Base-by-base conservation (phyloP, 2,113 vertebrate genomes). In the Chunga burmeisteri region DNA sequence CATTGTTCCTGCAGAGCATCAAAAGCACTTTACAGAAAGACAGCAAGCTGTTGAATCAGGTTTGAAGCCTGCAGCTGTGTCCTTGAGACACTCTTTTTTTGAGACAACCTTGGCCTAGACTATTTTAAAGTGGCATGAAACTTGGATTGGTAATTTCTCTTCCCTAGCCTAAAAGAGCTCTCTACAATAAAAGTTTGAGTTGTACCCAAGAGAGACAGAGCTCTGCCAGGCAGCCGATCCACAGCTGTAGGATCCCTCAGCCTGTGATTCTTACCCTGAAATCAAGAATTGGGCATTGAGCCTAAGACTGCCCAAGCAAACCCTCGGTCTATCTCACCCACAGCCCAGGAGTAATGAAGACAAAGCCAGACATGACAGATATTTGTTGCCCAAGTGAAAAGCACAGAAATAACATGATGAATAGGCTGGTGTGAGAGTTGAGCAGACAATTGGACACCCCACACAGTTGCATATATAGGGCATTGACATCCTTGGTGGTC, bases 71-170 rank as follows among this genome's bases (percentile, higher is more conserved):
- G 40, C 67, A 87, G 84, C 26, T 49, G 36, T 93, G 90, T 93
- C 86, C 78, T 97, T 89, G 89, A 95, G 91, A 87, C 74, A 62
- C 13, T 16, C 14, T 34, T 79, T 79, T 92, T 90, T 68, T 65
- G 79, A 88, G 79, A 74, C 59, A 96, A 10, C 82, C 81, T 96
- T 96, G 93, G 87, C 87, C 87, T 80, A 85, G 56, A 36, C 90
- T 85, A 29, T 90, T 94, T 90, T 58, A 94, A 86, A 96, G 50
- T 12, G 17, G 21, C 49, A 11, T 86, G 67, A 86, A 78, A 46
- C 62, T 93, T 6, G 4, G 47, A 42, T 49, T 36, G 65, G 58
- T 70, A 77, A 79, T 84, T 85, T 93, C 66, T 88, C 68, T 83
- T 88, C 58, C 25, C 32, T 65, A 55, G 46, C 81, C 83, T 58